A percentile compares a stretch with the other conserved stretches of the same genome.
These are phyloP conservation scores for Prosapia bicincta DNA, from an alignment of 2,888 invertebrate genomes.

Conservation along the genomic window DNA sequence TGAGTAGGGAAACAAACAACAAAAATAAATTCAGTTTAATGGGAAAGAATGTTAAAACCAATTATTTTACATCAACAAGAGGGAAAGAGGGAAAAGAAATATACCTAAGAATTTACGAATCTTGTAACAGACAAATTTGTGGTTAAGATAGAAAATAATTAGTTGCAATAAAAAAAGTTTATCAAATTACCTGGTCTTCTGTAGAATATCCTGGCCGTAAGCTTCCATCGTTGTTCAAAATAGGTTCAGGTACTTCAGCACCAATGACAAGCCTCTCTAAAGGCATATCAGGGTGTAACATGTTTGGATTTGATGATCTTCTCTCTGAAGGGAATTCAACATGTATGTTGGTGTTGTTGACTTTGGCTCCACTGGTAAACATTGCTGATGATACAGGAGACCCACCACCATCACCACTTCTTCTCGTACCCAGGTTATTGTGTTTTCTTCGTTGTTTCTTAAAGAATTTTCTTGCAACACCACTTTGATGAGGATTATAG, in stretches of 20 bases:
- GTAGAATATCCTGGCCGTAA: constrained; percentile 29
- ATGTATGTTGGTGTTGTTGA: constrained; percentile 78
- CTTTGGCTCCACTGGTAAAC: constrained; percentile 64
- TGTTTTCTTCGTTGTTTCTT: constrained; percentile 78
- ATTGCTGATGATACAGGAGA: constrained; percentile 49
- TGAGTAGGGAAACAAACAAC: no score
- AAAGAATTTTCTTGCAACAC: constrained; percentile 89
- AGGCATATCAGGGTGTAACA: constrained; percentile 58
- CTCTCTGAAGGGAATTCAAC: constrained; percentile 54
- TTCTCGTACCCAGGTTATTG: constrained; percentile 52
- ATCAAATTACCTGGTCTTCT: constrained; percentile 33
- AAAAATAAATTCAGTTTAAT: no score
- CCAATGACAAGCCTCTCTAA: constrained; percentile 39
- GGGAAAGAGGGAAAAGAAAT: no score
- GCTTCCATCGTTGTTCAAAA: constrained; percentile 34
- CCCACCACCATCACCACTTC: constrained; percentile 46
- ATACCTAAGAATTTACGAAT: no score
- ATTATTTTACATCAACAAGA: no score
- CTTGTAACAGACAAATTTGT: no score
- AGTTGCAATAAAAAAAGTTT: no score
- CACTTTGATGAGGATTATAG: constrained; percentile 91
- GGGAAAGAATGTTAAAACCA: no score
- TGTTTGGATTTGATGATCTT: constrained; percentile 60
- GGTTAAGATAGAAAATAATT: no score
- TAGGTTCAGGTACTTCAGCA: constrained; percentile 35